A percentile compares a stretch with the other conserved stretches of the same genome.
Conservation (phyloP, 1,140 invertebrate species). For the Charaxes varanes region DNA sequence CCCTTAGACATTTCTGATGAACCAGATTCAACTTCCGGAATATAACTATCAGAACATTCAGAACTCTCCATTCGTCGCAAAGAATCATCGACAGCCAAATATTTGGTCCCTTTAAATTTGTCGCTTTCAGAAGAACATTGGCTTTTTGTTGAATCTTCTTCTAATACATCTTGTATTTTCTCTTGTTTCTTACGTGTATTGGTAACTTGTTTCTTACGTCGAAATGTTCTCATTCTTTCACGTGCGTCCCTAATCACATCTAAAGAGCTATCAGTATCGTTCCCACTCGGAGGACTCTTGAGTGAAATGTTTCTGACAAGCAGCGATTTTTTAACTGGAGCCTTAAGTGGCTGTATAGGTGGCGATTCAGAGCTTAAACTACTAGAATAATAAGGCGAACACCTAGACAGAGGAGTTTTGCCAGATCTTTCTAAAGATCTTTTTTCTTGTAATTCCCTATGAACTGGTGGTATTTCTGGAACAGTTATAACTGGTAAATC, state of each 20-base stretch:
- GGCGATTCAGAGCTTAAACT: constrained; percentile 81
- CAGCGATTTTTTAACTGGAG: constrained; percentile 74
- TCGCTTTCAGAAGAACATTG: constrained; percentile 73
- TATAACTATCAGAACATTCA: constrained; percentile 79
- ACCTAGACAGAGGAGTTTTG: constrained; percentile 75
- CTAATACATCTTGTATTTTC: constrained; percentile 73
- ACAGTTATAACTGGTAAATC: constrained; percentile 62
- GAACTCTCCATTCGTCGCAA: constrained; percentile 73
- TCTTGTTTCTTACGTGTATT: constrained; percentile 74
- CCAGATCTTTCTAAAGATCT: constrained; percentile 53
- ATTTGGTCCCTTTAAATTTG: constrained; percentile 59
- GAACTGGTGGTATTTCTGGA: constrained; percentile 55
- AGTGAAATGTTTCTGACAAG: constrained; percentile 68
- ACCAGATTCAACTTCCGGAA: constrained; percentile 79
- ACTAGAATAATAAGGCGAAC: constrained; percentile 81
- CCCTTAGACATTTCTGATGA: constrained; percentile 76
- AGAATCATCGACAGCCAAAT: constrained; percentile 53
- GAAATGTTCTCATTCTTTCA: constrained; percentile 76
- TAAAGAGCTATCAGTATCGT: constrained; percentile 80
- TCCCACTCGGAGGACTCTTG: constrained; percentile 80
- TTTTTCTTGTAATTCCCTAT: constrained; percentile 66
- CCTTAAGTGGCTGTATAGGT: constrained; percentile 76
- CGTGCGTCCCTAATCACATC: constrained; percentile 78
- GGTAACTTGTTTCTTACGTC: constrained; percentile 76
- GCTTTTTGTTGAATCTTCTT: constrained; percentile 72